Conservation (phyloP, 2,113 vertebrate genomes). For the Neoarius graeffei region DNA sequence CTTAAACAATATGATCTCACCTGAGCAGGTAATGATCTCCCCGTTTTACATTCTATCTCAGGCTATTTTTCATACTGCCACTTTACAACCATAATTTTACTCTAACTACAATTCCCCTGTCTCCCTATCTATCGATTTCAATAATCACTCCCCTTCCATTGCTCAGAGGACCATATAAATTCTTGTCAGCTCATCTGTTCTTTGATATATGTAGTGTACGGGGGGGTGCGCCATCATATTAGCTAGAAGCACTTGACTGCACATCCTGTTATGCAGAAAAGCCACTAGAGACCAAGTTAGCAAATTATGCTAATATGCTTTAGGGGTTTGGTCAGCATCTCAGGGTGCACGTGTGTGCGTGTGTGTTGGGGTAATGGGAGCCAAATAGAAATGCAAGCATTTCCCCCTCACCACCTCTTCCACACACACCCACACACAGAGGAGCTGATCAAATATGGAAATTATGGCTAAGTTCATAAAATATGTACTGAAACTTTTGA, state of each 20-base stretch:
- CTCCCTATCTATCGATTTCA: background rate
- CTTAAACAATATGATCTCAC: slow-evolving; percentile 9
- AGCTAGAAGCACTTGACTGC: slow-evolving; percentile 1
- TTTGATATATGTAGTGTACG: background rate
- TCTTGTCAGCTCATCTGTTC: slow-evolving; percentile 20
- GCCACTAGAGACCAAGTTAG: background rate
- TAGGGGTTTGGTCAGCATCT: slow-evolving; percentile 5
- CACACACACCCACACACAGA: background rate
- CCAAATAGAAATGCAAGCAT: background rate
- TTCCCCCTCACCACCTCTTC: background rate
- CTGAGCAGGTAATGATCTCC: slow-evolving; percentile 13
- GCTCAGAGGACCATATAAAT: background rate
- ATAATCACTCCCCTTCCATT: background rate
- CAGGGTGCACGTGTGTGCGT: background rate
- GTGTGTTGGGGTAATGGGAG: background rate
- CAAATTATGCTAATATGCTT: slow-evolving; percentile 20
- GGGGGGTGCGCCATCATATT: background rate
- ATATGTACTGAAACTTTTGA: background rate
- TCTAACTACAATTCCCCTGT: background rate
- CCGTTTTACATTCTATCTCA: background rate
- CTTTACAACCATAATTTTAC: background rate
- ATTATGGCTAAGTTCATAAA: background rate
- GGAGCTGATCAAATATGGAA: background rate
- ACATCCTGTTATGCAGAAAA: background rate
- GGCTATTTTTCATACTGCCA: background rate